phyloP scores from a whole-genome alignment of 2,113 vertebrate species.

The Ptyas mucosa region DNA sequence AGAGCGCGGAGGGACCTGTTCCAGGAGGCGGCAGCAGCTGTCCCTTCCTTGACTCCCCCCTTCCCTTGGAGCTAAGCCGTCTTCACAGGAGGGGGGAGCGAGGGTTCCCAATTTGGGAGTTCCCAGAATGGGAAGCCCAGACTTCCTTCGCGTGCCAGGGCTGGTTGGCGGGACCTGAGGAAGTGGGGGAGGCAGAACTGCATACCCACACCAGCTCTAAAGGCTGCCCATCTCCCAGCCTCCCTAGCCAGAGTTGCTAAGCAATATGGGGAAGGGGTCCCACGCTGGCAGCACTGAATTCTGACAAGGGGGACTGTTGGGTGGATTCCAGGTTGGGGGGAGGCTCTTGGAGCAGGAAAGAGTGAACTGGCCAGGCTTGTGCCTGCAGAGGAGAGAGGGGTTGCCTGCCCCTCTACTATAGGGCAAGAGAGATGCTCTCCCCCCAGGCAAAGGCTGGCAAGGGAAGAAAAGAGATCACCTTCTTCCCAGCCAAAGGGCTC shows the following conservation, averaged over 20 bases:
- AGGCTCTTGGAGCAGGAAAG: neutral
- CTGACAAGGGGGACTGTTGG: neutral
- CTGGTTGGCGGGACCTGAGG: too few species aligned
- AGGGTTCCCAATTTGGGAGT: neutral
- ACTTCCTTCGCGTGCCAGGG: neutral
- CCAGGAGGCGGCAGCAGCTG: neutral
- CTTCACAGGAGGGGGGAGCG: neutral
- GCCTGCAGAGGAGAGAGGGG: neutral
- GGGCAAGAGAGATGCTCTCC: neutral
- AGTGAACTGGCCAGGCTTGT: neutral
- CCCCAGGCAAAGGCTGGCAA: neutral
- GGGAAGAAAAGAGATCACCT: neutral
- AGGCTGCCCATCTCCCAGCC: neutral
- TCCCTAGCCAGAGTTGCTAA: neutral
- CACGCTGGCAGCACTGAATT: neutral
- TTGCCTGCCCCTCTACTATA: neutral
- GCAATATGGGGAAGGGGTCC: neutral
- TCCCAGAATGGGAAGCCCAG: neutral
- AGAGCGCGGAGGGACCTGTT: neutral
- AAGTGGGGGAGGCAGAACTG: neutral
- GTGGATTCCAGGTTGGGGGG: neutral
- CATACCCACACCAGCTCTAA: neutral
- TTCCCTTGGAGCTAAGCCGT: neutral
- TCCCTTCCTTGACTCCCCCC: rapidly evolving
- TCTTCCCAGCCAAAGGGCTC: neutral